Percentiles rank a stretch among this genome's conserved stretches.
These are phyloP conservation scores for Gymnarchus niloticus DNA, from an alignment of 2,113 vertebrate species.

Conservation along the genomic window DNA sequence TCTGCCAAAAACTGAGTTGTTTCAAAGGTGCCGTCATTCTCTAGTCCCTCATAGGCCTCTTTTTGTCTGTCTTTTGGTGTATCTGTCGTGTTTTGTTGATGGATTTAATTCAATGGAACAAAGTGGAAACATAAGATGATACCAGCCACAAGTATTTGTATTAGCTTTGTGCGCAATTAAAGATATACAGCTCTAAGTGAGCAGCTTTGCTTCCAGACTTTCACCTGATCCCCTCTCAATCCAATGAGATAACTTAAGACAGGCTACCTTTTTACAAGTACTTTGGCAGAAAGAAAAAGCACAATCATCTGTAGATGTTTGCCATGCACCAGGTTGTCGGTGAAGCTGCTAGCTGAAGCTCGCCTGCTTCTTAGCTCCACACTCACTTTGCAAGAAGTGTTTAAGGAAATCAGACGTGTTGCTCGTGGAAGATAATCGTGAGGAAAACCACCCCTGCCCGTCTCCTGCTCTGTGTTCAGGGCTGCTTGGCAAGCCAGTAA, in stretches of 20 bases:
- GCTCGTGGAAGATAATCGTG: too few species aligned
- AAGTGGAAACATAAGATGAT: too few species aligned
- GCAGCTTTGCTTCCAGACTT: not conserved
- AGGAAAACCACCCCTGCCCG: not conserved
- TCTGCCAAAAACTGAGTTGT: not conserved
- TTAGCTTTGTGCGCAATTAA: not conserved
- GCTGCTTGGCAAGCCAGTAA: not conserved
- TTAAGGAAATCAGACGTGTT: not conserved
- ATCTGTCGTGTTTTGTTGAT: not conserved
- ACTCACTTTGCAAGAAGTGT: too few species aligned
- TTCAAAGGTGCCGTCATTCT: not conserved
- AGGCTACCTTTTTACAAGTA: not conserved
- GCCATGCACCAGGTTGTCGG: not conserved
- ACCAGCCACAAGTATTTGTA: not conserved
- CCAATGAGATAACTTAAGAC: not conserved
- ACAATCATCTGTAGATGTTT: not conserved
- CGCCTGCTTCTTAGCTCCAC: not conserved
- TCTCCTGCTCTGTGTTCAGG: not conserved
- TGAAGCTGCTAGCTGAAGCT: not conserved
- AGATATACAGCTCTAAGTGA: not conserved
- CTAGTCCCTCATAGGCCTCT: not conserved
- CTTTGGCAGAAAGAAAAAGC: not conserved
- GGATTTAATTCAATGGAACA: not conserved
- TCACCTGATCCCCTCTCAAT: not conserved
- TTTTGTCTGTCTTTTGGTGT: not conserved